Base-by-base conservation (phyloP, 2,888 invertebrate genomes). In the Ochropleura plecta region DNA sequence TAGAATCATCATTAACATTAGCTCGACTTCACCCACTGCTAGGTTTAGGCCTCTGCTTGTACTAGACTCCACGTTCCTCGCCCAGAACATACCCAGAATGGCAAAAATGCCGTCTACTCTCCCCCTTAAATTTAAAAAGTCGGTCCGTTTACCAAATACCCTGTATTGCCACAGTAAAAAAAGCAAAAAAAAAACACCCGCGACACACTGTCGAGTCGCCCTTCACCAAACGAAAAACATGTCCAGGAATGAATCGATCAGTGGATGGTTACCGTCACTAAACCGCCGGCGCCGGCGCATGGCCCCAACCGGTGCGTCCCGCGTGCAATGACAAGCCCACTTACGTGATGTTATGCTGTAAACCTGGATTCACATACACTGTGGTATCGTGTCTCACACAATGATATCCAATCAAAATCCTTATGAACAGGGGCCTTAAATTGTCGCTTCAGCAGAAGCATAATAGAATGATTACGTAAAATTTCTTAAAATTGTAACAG, bases 261-360 rank as follows among this genome's bases (percentile, higher is more conserved):
- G 89, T 85, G 88, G 84, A 88, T 83, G 81, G 84, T 90, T 77
- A 90, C 92, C 91, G 91, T 93, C 93, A 92, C 93, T 93, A 87
- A 92, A 93, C 92, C 92, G 92, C 90, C 86, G 79, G 82, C 86
- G 88, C 60, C 12, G 14, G 62, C 62, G 86, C 85, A 90, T 88
- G 88, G 83, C 90, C 89, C 89, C 87, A 82, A 91, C 92, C 91
- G 82, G 86, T 89, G 92, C 89, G 85, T 88, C 90, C 92, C 92
- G 85, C 90, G 92, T 92, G 93, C 90, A 91, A 90, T 91, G 88
- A 86, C 79, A 93, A 93, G 91, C 93, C 92, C 89, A 90, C 87
- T 88, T 74, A 89, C 89, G 88, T 88, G 82, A 86, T 76, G 66
- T 73, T 78, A 85, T 70, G 57, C 64, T 76, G 57, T 71, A 72